Conservation (phyloP, 2,888 invertebrate genomes). For the Hemistola chrysoprasaria region DNA sequence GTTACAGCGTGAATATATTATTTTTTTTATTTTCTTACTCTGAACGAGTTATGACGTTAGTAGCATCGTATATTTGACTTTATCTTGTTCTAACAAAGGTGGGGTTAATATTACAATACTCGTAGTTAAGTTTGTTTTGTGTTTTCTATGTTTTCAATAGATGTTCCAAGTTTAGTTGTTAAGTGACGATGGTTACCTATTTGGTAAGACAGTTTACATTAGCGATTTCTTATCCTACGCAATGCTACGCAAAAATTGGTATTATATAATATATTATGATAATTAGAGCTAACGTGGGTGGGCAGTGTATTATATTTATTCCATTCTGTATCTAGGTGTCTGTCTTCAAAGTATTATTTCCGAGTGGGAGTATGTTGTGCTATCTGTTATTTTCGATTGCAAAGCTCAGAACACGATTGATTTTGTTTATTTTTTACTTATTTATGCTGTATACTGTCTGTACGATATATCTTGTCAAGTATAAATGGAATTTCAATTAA, state of each 20-base stretch:
- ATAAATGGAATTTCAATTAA: conserved; percentile 15
- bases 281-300: too few species aligned
- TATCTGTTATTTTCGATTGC: conserved; percentile 1
- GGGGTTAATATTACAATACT: background rate
- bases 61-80: conserved; percentile 15
- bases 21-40: conserved; percentile 3
- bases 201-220: conserved; percentile 16
- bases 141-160: conserved; percentile 19
- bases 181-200: conserved; percentile 15
- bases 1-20: conserved; percentile 9
- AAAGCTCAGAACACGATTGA: conserved; percentile 8
- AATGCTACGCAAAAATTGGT: conserved; percentile 17
- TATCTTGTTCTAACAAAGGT: conserved; percentile 13
- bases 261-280: too few species aligned
- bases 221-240: too few species aligned
- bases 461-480: conserved; percentile 14
- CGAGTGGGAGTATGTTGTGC: conserved; percentile 2
- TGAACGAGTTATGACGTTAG: conserved; percentile 13
- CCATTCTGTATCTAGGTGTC: background rate
- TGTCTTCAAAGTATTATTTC: background rate
- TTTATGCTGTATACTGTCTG: conserved; percentile 10
- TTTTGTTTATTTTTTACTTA: conserved; percentile 6
- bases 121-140: conserved; percentile 8
- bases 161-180: too few species aligned
- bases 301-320: too few species aligned